Evolutionary conservation across 2,797 vertebrate species (phyloP).

Genomic region (Ctenosaura bakeri): DNA sequence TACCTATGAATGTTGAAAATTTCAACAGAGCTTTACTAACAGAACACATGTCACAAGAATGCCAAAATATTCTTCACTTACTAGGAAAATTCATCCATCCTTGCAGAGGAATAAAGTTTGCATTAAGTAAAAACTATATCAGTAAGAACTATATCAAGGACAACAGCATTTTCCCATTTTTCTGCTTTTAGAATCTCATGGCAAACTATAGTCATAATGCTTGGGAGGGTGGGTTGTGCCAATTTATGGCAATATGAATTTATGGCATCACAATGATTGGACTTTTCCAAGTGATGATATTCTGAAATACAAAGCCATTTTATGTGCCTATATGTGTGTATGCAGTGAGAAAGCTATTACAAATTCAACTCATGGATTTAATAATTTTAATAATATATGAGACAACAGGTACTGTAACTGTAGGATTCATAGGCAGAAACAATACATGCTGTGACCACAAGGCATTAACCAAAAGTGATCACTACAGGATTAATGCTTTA

Average conservation of each 20-base stretch:
- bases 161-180: background rate
- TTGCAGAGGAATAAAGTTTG: background rate
- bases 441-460: slow-evolving; percentile 9
- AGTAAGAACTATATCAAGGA: slow-evolving; percentile 2
- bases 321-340: background rate
- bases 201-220: slow-evolving; percentile 18
- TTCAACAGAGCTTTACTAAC: background rate
- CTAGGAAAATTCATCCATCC: background rate
- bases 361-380: slow-evolving; percentile 8
- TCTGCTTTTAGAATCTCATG: slow-evolving; percentile 10
- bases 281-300: slow-evolving; percentile 18
- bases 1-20: background rate
- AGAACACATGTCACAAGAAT: slow-evolving; percentile 1
- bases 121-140: slow-evolving; percentile 8
- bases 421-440: slow-evolving; percentile 10
- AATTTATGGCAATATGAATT: background rate
- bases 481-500: too few species aligned
- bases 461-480: background rate
- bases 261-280: background rate
- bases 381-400: background rate
- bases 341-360: background rate
- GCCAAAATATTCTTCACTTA: slow-evolving; percentile 1
- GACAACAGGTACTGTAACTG: background rate
- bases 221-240: background rate
- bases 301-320: slow-evolving; percentile 27